Base-by-base conservation (phyloP, 2,888 invertebrate species). In the Plagodis dolabraria region DNA sequence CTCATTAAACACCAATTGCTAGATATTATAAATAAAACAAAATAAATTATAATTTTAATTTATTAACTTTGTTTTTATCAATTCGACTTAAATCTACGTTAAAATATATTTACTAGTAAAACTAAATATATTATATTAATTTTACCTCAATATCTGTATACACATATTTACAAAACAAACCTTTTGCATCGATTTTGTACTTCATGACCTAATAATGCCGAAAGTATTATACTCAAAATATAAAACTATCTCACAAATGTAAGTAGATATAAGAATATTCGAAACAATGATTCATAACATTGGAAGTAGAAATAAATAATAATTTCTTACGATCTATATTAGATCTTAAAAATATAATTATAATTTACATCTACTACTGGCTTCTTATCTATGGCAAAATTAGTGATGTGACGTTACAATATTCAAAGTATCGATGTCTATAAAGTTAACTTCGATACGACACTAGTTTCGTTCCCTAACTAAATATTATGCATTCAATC, bases 131-230 rank as follows among this genome's bases (percentile, higher is more conserved):
- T 78, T 79, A 82, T 81, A 80, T 80, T 81, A 80, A 78, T 84
- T 76, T 79, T 76, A 79, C 77, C 77, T 77, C 46, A 76, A 82
- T 61, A 73, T 75, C 74, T 84, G 85, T 91, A 90, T 90, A 89
- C 90, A 91, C 90, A 91, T 91, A 91, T 91, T 91, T 91, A 91
- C 91, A 91, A 88, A 86, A 85, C 70, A 82, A 77, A 73, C 76
- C 72, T 80, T 86, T 87, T 86, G 65, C 67, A 63, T 67, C 63
- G 69, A 60, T 67, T 77, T 76, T 79, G 77, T 77, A 76, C 78
- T 77, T 67, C 53, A 59, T 70, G 63, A 63, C 60, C 68, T 58
- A 68, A 70, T 66, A 54, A 56, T 66, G 62, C 60, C 60, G 57
- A 68, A 63, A 64, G 60, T 69, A 65, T 56, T 65, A 58, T 57